Conservation (phyloP, 2,113 vertebrate genomes). For the Dicrurus megarhynchus region DNA sequence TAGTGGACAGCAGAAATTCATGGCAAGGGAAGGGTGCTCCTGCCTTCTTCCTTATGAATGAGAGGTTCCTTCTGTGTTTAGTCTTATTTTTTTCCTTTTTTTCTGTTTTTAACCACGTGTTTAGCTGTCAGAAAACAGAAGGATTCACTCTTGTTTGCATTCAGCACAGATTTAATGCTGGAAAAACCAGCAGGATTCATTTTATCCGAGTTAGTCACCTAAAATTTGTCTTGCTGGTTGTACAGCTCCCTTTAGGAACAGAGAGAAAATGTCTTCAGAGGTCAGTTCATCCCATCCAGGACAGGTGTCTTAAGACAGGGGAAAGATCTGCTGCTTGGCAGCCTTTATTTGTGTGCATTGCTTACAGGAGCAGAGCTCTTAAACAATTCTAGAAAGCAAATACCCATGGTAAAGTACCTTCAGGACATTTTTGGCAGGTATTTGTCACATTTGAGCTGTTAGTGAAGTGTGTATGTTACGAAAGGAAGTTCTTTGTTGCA, state of each 20-base stretch:
- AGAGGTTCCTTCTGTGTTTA: conserved; percentile 5
- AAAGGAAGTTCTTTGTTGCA: background rate
- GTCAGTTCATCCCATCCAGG: background rate
- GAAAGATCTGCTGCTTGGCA: background rate
- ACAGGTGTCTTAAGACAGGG: background rate
- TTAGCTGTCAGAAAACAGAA: background rate
- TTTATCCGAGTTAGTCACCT: background rate
- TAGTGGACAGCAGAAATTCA: background rate
- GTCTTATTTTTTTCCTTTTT: background rate
- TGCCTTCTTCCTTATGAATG: conserved; percentile 19
- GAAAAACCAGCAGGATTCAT: background rate
- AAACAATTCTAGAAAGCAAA: background rate
- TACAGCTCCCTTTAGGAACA: background rate
- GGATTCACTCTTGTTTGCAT: background rate
- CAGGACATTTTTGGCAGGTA: background rate
- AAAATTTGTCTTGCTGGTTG: background rate
- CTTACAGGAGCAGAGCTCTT: background rate
- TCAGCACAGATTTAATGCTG: background rate
- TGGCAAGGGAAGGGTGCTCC: background rate
- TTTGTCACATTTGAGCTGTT: background rate
- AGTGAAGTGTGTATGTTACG: background rate
- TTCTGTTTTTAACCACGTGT: background rate
- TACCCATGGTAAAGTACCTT: background rate
- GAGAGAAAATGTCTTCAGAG: background rate
- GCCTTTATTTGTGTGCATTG: background rate